A percentile compares a stretch with the other conserved stretches of the same genome.
Evolutionary conservation across 2,888 invertebrate genomes (phyloP).

Genomic region (Dromius quadrimaculatus): DNA sequence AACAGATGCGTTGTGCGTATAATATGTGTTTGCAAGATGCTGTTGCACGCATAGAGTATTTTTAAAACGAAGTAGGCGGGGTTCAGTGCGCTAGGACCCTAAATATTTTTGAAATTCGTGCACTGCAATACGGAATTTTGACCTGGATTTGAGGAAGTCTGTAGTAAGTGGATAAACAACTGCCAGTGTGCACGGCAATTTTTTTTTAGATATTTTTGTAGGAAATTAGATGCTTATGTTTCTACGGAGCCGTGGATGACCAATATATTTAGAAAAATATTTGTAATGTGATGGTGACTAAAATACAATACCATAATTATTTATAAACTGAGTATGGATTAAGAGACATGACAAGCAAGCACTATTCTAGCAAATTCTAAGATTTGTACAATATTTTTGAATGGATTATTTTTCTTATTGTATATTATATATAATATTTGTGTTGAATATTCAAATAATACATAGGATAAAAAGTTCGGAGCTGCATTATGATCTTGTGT

Average conservation of each 20-base stretch:
- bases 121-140: conserved; percentile 43
- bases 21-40: conserved; percentile 44
- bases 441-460: no score
- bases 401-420: no score
- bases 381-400: no score
- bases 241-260: not conserved
- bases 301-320: no score
- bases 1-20: conserved; percentile 4
- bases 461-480: no score
- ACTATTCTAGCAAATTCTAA: no score
- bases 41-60: conserved; percentile 52
- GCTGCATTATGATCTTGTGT: no score
- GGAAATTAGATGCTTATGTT: conserved; percentile 1
- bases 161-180: conserved; percentile 16
- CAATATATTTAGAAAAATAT: not conserved
- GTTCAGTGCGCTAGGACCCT: conserved; percentile 49
- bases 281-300: no score
- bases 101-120: conserved; percentile 51
- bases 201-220: conserved; percentile 30
- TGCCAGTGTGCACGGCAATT: conserved; percentile 4
- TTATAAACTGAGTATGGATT: no score
- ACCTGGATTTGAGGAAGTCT: conserved; percentile 41
- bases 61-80: conserved; percentile 52
- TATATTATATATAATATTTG: no score
- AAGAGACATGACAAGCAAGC: no score